Percentiles rank a stretch among this genome's conserved stretches.
phyloP scores from a whole-genome alignment of 1,140 invertebrate species.

The Scaptodrosophila lebanonensis region DNA sequence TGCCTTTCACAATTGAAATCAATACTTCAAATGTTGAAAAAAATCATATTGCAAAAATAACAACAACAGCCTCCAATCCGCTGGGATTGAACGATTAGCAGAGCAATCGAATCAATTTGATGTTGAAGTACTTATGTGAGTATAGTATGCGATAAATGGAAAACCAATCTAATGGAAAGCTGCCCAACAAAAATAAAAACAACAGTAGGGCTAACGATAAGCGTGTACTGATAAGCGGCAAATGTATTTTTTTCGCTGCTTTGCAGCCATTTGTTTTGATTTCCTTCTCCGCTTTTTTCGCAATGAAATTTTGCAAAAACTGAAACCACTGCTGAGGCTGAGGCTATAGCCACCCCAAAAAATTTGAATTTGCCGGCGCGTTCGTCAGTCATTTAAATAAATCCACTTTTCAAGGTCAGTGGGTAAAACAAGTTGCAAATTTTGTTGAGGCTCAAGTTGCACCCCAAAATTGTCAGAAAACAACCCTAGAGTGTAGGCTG shows the following conservation, averaged over 20 bases:
- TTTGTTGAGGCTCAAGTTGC: too few relatives aligned
- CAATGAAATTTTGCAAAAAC: too few relatives aligned
- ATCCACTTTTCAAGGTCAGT: constrained; percentile 75
- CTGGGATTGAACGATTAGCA: constrained; percentile 53
- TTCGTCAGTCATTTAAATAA: constrained; percentile 51
- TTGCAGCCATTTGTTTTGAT: too few relatives aligned
- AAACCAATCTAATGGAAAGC: constrained; percentile 41
- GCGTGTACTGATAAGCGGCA: too few relatives aligned
- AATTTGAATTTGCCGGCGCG: constrained; percentile 48
- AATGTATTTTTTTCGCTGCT: too few relatives aligned
- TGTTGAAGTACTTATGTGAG: constrained; percentile 13
- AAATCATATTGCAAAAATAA: constrained; percentile 11
- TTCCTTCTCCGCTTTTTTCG: too few relatives aligned
- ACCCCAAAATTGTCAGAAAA: constrained; percentile 34
- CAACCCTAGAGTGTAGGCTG: constrained; percentile 7
- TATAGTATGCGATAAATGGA: constrained; percentile 14
- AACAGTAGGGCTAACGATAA: too few relatives aligned
- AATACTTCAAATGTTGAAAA: constrained; percentile 35
- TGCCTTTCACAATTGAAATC: constrained; percentile 31
- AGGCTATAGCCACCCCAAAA: constrained; percentile 51
- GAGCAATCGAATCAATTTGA: constrained; percentile 43
- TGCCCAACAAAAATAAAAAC: not conserved
- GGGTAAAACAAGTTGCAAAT: constrained; percentile 73
- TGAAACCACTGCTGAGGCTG: too few relatives aligned
- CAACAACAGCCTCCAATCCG: constrained; percentile 20